Conservation (phyloP, 2,888 invertebrate genomes). For the Troides aeacus region DNA sequence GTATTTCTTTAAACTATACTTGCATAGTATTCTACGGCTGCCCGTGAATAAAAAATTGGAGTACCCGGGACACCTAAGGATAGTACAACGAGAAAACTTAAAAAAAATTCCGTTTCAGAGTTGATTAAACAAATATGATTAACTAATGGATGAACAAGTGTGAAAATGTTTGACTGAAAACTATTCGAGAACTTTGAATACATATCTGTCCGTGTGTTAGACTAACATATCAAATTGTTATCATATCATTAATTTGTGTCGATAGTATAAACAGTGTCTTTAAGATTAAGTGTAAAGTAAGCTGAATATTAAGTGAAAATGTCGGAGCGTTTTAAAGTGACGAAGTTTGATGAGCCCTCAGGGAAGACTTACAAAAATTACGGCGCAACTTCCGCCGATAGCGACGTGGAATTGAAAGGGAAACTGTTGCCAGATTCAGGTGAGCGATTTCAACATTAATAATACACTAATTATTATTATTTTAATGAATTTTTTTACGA, state of each 20-base stretch:
- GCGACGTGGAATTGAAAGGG: conserved; percentile 68
- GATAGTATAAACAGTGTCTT: conserved; percentile 26
- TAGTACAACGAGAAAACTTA: too few species aligned
- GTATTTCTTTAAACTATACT: too few species aligned
- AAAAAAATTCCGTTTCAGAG: too few species aligned
- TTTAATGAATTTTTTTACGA: neutral
- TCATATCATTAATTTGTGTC: conserved; percentile 24
- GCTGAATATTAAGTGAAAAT: conserved; percentile 56
- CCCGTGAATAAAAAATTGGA: too few species aligned
- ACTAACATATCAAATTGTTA: conserved; percentile 17
- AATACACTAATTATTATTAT: neutral
- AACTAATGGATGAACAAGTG: neutral
- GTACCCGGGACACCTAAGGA: too few species aligned
- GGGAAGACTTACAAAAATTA: conserved; percentile 78
- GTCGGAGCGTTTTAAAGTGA: conserved; percentile 82
- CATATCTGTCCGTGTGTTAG: conserved; percentile 5
- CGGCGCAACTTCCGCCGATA: conserved; percentile 79
- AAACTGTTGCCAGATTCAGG: conserved; percentile 71
- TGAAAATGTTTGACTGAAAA: conserved; percentile 6
- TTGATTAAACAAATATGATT: neutral
- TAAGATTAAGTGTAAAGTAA: conserved; percentile 33
- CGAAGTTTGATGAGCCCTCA: conserved; percentile 78
- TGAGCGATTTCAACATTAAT: conserved; percentile 39
- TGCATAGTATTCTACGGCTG: too few species aligned
- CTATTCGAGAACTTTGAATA: neutral